Evolutionary conservation across 2,113 vertebrate species (phyloP).

Genomic region (Cavia porcellus): DNA sequence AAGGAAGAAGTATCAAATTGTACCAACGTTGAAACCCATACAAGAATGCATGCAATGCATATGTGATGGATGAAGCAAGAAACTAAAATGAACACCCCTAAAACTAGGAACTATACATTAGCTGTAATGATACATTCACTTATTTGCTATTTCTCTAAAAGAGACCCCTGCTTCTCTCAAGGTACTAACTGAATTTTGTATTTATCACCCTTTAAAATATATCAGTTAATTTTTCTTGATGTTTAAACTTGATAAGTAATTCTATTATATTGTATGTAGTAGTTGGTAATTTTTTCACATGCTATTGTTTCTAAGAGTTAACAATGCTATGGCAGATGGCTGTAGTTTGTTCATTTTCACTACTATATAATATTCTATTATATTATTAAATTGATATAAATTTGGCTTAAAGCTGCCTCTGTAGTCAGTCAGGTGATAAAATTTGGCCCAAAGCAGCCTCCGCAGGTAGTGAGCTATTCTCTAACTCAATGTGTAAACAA

Average conservation of each 20-base stretch:
- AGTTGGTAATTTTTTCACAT: not conserved
- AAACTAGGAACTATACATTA: not conserved
- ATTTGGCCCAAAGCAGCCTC: not conserved
- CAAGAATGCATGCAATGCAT: not conserved
- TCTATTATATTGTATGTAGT: not conserved
- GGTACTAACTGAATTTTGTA: not conserved
- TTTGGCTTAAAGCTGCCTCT: not conserved
- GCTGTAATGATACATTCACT: accelerated
- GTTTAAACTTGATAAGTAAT: not conserved
- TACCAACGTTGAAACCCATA: not conserved
- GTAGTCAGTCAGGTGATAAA: not conserved
- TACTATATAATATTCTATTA: not conserved
- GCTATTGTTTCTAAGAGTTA: not conserved
- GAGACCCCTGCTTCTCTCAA: not conserved
- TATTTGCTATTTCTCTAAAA: not conserved
- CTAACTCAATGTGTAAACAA: not conserved
- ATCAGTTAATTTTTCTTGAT: not conserved
- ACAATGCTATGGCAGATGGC: not conserved
- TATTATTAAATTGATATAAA: not conserved
- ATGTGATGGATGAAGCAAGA: not conserved
- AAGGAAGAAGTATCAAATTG: not conserved
- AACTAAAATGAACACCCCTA: not conserved
- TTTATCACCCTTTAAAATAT: not conserved
- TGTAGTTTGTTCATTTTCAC: not conserved
- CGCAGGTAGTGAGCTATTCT: not conserved